A percentile compares a stretch with the other conserved stretches of the same genome.
Conservation (phyloP, 2,113 vertebrate genomes). For the Pterocles orientalis region DNA sequence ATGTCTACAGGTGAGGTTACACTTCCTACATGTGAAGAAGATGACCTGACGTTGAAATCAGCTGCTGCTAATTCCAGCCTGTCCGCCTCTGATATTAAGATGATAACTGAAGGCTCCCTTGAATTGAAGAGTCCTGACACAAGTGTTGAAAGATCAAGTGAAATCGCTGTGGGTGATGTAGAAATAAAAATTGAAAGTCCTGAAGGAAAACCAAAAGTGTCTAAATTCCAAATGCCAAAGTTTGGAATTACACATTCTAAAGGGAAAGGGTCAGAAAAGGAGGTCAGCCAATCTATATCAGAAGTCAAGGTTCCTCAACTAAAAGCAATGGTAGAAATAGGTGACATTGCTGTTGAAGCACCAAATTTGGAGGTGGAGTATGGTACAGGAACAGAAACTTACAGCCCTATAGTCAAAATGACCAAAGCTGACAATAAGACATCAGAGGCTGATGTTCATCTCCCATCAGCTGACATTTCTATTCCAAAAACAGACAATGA, state of each 20-base stretch:
- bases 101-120: fast-evolving
- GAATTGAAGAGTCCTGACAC: neutral
- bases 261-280: neutral
- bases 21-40: neutral
- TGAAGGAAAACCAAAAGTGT: neutral
- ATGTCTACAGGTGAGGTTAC: neutral
- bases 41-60: neutral
- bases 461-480: neutral
- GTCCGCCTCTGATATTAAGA: neutral
- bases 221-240: constrained; percentile 70
- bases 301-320: constrained; percentile 13
- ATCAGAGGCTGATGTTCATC: neutral
- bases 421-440: neutral
- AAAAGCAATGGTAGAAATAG: constrained; percentile 55
- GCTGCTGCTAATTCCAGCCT: neutral
- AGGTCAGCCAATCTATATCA: constrained; percentile 10
- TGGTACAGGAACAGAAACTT: neutral
- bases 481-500: neutral
- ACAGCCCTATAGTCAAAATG: neutral
- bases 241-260: constrained; percentile 23
- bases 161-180: neutral
- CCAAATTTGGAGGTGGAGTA: neutral
- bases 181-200: neutral
- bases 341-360: constrained; percentile 57
- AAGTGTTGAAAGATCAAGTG: neutral